These are phyloP conservation scores for Labeo catla DNA, from an alignment of 2,113 vertebrate genomes.

Conservation along the genomic window DNA sequence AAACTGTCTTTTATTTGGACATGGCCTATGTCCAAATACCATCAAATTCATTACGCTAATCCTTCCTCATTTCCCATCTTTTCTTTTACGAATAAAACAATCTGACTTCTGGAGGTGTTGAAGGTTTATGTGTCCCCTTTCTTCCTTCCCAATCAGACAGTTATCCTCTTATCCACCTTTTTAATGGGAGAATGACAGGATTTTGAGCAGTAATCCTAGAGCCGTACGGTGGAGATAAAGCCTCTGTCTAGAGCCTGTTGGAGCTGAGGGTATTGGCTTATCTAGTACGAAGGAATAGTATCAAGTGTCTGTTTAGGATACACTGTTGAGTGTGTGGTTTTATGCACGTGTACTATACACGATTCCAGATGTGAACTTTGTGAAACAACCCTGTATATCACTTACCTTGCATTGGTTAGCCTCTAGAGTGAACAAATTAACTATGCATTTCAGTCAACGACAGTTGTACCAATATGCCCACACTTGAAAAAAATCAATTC, in stretches of 20 bases:
- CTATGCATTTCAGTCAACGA: background rate
- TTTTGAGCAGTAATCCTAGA: conserved; percentile 52
- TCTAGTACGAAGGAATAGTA: background rate
- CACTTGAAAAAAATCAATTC: background rate
- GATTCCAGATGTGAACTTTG: background rate
- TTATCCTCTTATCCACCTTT: conserved; percentile 58
- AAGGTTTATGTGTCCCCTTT: conserved; percentile 11
- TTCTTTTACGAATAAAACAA: conserved; percentile 29
- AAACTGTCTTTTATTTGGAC: conserved; percentile 41
- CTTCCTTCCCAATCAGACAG: conserved; percentile 5
- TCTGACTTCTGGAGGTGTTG: conserved; percentile 33
- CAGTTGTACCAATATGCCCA: background rate
- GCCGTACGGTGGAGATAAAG: conserved; percentile 52
- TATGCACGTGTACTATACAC: background rate
- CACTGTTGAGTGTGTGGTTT: background rate
- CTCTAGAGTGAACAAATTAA: background rate
- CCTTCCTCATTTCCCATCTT: conserved; percentile 33
- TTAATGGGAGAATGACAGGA: conserved; percentile 56
- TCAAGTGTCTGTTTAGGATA: background rate
- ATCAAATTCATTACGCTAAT: conserved; percentile 40
- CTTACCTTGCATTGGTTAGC: background rate
- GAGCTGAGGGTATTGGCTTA: conserved; percentile 7
- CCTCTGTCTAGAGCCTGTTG: background rate
- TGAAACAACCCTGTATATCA: background rate
- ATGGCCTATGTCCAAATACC: conserved; percentile 32